Evolutionary conservation across 2,888 invertebrate genomes (phyloP), one percentile per base, ranked within the genome.

Genomic region (Campoplex capitator): DNA sequence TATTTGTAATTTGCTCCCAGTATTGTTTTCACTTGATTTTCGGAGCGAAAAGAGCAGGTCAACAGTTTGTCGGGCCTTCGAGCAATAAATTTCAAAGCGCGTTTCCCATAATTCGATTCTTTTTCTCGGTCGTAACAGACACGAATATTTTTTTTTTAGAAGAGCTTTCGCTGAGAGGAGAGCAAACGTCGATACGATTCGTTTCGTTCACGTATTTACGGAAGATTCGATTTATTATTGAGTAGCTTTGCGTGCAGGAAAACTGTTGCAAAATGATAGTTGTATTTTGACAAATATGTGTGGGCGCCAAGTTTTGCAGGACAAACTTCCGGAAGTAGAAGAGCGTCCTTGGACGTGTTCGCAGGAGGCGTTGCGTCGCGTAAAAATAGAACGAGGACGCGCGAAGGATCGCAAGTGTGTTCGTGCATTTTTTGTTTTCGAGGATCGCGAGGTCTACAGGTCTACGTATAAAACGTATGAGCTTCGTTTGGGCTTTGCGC

Each of bases 381-480:
- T 58, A 75, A 84, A 84, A 78, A 83, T 74, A 79, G 48, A 71
- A 77, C 38, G 56, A 68, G 65, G n/a, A 70, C 42, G 65, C 75
- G 65, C 75, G 38, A 73, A 67, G 32, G 71, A 68, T 67, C 18
- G 88, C 85, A 86, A 80, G 83, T 83, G 78, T 85, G 85, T 58
- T 18, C 38, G 86, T 89, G 88, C 85, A 6, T 38, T 38, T 89
- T 23, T 23, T 23, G 0, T 89, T 89, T 89, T 89, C 3, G n/a
- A 2, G 13, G 58, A 16, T 62, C 28, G 58, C 28, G 58, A 62
- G 58, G 16, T 62, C 88, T 89, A 65, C 38, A 62, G 58, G 16
- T 62, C 88, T 89, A 65, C 38, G 11, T 42, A 77, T 1, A 54
- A 45, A 71, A 35, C 35, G 74, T 80, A 73, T 38, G 38, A 79